Base-by-base conservation (phyloP, 2,113 vertebrate species). In the Vanacampus margaritifer region DNA sequence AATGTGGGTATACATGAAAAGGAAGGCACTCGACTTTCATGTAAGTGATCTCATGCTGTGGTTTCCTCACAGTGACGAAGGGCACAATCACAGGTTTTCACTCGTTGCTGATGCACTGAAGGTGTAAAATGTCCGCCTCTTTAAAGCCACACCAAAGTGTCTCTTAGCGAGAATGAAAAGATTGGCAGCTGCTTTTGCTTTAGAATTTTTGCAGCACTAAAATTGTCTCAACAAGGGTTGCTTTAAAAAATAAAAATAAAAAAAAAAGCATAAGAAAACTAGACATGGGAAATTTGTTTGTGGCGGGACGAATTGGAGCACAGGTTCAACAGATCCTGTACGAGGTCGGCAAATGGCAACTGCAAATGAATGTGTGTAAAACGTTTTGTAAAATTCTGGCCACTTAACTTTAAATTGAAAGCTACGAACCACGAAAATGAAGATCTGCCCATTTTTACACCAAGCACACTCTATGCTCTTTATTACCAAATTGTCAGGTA, bases 1-100 rank as follows among this genome's bases (percentile, higher is more conserved):
- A 14, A 26, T 26, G 37, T 62, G 37, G 60, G 37, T 43, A 24
- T 9, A 43, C 23, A 26, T 43, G 37, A 43, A 62, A 41, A 26
- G 60, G 23, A 41, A 7, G 23, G 23, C 19, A 43, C n/a, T 61
- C 41, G 59, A 24, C 37, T 62, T 24, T 11, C 16, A 43, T 60
- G 58, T 60, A 10, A 0, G 16, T 35, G 58, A 61, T 14, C 21
- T 12, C 59, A 39, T 17, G n/a, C 2, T 62, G 60, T 43, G 60
- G 60, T 62, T 62, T 62, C 37, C 37, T 7, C 13, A 13, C 35
- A 39, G n/a, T 24, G 26, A 7, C n/a, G 12, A 4, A 7, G 9
- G 56, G 16, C 32, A 28, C 39, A 24, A 62, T 62, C 60, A 43
- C 24, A 62, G 39, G 39, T 62, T 62, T 23, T 62, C n/a, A 62